Conservation (phyloP, 2,797 vertebrate genomes). For the Hippoglossus hippoglossus region DNA sequence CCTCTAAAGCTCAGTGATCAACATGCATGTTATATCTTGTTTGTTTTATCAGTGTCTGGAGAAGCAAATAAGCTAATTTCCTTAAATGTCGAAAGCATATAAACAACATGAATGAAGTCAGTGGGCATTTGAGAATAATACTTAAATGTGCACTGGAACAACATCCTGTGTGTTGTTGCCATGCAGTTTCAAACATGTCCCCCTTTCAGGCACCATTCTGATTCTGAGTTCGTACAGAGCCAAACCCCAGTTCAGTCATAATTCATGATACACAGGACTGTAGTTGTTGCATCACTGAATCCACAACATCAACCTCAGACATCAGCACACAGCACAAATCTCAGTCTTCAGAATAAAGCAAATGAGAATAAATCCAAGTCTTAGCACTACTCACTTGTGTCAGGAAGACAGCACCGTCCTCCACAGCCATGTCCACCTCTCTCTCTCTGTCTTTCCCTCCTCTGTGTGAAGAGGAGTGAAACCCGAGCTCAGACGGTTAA, state of each 20-base stretch:
- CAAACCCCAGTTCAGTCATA: conserved; percentile 11
- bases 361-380: conserved; percentile 5
- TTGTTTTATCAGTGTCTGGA: not conserved
- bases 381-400: conserved; percentile 68
- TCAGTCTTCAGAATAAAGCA: conserved; percentile 2
- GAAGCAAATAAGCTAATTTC: not conserved
- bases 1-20: not conserved
- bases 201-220: conserved; percentile 1
- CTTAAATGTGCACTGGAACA: conserved; percentile 4
- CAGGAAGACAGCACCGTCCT: conserved; percentile 71
- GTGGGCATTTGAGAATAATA: not conserved
- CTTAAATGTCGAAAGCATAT: not conserved
- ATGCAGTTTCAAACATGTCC: conserved; percentile 5
- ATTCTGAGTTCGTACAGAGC: conserved; percentile 17
- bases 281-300: not conserved
- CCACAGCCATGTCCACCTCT: conserved; percentile 73
- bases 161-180: not conserved
- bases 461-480: conserved; percentile 56
- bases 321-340: not conserved
- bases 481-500: conserved; percentile 61
- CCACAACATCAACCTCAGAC: conserved; percentile 7
- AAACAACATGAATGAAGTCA: not conserved
- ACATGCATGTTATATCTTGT: not conserved
- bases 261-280: conserved; percentile 1
- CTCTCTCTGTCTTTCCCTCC: conserved; percentile 51